Evolutionary conservation across 1,140 invertebrate genomes (phyloP).

Genomic region (Periplaneta americana): DNA sequence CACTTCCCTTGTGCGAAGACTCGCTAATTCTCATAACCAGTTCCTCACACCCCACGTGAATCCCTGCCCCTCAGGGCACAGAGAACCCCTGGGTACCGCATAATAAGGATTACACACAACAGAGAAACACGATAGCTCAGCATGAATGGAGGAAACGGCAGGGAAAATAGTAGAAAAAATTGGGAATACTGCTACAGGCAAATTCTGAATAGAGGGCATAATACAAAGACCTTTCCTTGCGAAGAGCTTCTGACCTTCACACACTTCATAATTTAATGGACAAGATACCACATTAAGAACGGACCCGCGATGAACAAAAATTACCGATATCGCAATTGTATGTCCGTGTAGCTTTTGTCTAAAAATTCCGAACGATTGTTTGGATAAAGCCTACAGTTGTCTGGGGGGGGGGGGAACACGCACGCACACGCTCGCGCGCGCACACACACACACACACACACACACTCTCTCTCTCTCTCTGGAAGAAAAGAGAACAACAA

Average conservation of each 20-base stretch:
- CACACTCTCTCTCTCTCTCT: too few relatives aligned
- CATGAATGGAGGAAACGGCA: background rate
- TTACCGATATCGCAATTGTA: too few relatives aligned
- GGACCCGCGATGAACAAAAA: too few relatives aligned
- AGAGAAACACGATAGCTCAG: background rate
- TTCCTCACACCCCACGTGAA: background rate
- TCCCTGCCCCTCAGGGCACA: background rate
- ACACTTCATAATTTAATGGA: background rate
- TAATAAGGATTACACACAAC: background rate
- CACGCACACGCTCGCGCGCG: too few relatives aligned
- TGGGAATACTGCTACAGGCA: background rate
- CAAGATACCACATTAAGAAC: too few relatives aligned
- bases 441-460: too few relatives aligned
- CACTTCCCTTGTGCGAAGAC: background rate
- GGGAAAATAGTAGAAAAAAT: background rate
- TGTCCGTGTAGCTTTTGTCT: too few relatives aligned
- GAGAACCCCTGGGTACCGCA: background rate
- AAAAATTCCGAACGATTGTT: too few relatives aligned
- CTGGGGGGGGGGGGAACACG: too few relatives aligned
- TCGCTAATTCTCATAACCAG: background rate
- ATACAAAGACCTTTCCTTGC: too few relatives aligned
- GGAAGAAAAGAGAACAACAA: too few relatives aligned
- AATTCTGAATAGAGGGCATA: background rate
- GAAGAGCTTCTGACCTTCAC: background rate
- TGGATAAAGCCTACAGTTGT: too few relatives aligned